Base-by-base conservation (phyloP, 2,113 vertebrate species). In the Odontophorus gujanensis region DNA sequence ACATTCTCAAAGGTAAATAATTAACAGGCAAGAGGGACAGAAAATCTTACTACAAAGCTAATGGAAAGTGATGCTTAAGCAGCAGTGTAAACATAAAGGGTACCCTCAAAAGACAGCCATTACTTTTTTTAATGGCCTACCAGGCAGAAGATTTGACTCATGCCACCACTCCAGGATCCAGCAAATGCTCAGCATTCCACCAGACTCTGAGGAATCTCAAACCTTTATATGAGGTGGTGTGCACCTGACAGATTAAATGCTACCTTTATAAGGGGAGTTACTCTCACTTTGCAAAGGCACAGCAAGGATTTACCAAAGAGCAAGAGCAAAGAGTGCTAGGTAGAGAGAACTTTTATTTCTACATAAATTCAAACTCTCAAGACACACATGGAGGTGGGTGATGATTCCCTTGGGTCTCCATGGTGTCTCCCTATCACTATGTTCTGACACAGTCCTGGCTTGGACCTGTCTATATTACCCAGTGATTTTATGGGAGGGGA, bases 1-100 rank as follows among this genome's bases (percentile, higher is more conserved):
- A 16, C 57, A 68, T 62, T 84, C 73, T 93, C 80, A 89, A 86
- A 94, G 73, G 85, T 95, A 94, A 95, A 91, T 91, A 95, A 95
- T 95, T 96, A 95, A 93, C 73, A 90, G 66, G 69, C 57, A 81
- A 82, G 51, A 86, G 85, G 85, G 85, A 93, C 45, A 90, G 72
- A 93, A 95, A 93, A 90, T 78, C 82, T 92, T 72, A 87, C 34
- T 85, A 86, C 61, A 65, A 2, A 8, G 73, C 66, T 92, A 84
- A 97, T 75, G 77, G 38, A 19, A 91, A 93, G 61, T 18, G 65
- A 91, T 61, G 80, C 67, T 84, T 76, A 93, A 58, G 80, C 85
- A 94, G 73, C 57, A 94, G 25, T 16, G 36, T 68, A 90, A 30
- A 42, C 93, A 73, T 73, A 21, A 85, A 89, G 50, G 51, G 61